phyloP scores from a whole-genome alignment of 92 coral and sea anemone species.

The Zoanthus gigantus region DNA sequence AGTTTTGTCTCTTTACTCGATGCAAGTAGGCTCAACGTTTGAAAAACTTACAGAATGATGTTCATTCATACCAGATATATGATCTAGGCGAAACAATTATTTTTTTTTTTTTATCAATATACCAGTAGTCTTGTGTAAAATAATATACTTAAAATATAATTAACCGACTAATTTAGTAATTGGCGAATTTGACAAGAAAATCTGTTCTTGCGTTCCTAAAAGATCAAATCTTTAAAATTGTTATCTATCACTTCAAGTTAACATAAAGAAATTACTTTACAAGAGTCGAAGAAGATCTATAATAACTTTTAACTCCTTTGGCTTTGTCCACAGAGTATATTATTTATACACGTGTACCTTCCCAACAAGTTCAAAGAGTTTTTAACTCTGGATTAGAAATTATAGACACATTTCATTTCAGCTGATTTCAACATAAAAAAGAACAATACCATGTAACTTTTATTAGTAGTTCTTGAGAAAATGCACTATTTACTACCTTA shows the following conservation, averaged over 20 bases:
- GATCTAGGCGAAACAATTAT: too few relatives aligned
- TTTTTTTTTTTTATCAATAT: too few relatives aligned
- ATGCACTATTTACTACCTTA: conserved; percentile 66
- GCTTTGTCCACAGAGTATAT: neutral
- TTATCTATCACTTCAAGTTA: neutral
- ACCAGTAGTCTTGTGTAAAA: too few relatives aligned
- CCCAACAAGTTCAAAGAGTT: neutral
- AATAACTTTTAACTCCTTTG: neutral
- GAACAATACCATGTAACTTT: neutral
- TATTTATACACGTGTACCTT: conserved; percentile 41
- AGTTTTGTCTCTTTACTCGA: too few relatives aligned
- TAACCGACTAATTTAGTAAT: neutral
- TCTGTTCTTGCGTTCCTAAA: neutral
- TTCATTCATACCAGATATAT: too few relatives aligned
- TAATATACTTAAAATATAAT: neutral
- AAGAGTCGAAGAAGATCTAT: neutral
- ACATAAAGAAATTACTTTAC: too few relatives aligned
- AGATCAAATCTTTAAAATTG: neutral
- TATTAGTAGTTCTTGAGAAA: neutral
- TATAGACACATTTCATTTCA: neutral
- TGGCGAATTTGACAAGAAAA: neutral
- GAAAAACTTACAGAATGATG: too few relatives aligned
- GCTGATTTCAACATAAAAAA: conserved; percentile 18
- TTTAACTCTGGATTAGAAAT: neutral
- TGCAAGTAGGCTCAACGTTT: too few relatives aligned